A percentile compares a stretch with the other conserved stretches of the same genome.
phyloP scores from a whole-genome alignment of 2,797 vertebrate species.

The Rhinophrynus dorsalis region DNA sequence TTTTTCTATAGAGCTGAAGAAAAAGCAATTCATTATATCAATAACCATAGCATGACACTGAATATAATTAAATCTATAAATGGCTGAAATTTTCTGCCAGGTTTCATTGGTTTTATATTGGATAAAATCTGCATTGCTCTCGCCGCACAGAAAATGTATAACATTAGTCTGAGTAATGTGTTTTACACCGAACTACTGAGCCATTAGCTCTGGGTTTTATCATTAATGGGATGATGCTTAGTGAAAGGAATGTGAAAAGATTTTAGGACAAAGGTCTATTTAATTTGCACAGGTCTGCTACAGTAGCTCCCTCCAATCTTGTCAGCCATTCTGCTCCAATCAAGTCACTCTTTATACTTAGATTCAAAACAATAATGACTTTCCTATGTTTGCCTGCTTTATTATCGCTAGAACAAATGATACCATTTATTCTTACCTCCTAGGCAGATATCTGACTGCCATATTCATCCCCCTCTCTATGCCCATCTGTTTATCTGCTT shows the following conservation, averaged over 20 bases:
- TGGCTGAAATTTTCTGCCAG: not conserved
- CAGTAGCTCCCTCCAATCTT: not conserved
- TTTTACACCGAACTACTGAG: not conserved
- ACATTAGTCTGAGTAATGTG: not conserved
- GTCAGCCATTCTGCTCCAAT: not conserved
- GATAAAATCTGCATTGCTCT: not conserved
- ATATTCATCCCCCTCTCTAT: not conserved
- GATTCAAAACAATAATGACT: no score
- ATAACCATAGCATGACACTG: not conserved
- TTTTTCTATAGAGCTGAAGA: no score
- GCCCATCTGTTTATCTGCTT: no score
- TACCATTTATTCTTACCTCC: conserved; percentile 5
- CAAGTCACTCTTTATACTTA: not conserved
- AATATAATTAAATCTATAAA: not conserved
- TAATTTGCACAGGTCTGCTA: not conserved
- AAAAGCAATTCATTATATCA: no score
- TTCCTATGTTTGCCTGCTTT: no score
- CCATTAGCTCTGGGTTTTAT: not conserved
- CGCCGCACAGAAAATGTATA: not conserved
- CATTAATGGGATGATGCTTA: not conserved
- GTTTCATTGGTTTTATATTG: not conserved
- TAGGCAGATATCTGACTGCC: not conserved
- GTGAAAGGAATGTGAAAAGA: not conserved
- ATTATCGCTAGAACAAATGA: not conserved
- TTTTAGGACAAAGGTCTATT: conserved; percentile 13